These are phyloP conservation scores for Agrilus biguttatus DNA, from an alignment of 2,888 invertebrate species.

Conservation along the genomic window DNA sequence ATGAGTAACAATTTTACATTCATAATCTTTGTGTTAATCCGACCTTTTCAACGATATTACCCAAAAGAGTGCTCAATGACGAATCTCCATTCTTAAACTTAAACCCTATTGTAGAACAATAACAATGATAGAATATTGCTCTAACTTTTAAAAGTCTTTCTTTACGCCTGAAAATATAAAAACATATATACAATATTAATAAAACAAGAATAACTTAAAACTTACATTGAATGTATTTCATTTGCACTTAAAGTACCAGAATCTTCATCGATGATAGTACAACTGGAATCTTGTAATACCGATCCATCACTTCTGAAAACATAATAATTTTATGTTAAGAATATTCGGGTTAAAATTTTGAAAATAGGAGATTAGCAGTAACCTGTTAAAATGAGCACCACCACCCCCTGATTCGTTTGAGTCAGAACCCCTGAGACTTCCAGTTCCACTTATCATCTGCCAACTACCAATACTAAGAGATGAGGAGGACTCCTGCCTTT, in stretches of 20 bases:
- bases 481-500: constrained; percentile 44
- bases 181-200: constrained; percentile 4
- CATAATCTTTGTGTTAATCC: constrained; percentile 20
- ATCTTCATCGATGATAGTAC: constrained; percentile 32
- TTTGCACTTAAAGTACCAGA: constrained; percentile 13
- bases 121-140: constrained; percentile 39
- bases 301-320: constrained; percentile 22
- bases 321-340: background rate
- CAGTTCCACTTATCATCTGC: constrained; percentile 55
- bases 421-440: constrained; percentile 43
- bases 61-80: constrained; percentile 36
- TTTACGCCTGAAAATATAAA: constrained; percentile 29
- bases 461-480: constrained; percentile 44
- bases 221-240: constrained; percentile 17
- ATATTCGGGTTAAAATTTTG: background rate
- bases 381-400: constrained; percentile 17
- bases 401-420: constrained; percentile 24
- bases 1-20: constrained; percentile 4
- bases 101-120: constrained; percentile 38
- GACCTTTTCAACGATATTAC: constrained; percentile 43
- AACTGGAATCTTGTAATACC: constrained; percentile 30
- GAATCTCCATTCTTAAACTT: constrained; percentile 37
- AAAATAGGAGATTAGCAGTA: constrained; percentile 1
- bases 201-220: constrained; percentile 1
- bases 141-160: constrained; percentile 39